Evolutionary conservation across 2,113 vertebrate genomes (phyloP).

Genomic region (Anoplopoma fimbria): DNA sequence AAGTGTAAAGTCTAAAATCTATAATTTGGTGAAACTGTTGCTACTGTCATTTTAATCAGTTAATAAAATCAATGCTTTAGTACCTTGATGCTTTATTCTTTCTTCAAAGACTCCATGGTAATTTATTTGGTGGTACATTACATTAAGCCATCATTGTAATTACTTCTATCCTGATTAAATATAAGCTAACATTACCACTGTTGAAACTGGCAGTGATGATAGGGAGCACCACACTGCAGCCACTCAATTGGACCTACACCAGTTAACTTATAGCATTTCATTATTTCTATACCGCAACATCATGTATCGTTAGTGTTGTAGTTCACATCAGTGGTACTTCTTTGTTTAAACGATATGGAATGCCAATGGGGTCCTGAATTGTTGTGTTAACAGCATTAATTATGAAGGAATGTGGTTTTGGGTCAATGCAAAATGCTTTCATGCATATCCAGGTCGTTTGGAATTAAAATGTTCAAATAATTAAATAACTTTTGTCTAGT

Average conservation of each 20-base stretch:
- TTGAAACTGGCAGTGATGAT: background rate
- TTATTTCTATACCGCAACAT: background rate
- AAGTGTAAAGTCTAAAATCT: constrained; percentile 17
- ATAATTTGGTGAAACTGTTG: constrained; percentile 2
- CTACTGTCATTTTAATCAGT: background rate
- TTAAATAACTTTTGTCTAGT: too few relatives aligned
- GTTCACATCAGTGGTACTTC: background rate
- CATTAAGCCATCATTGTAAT: background rate
- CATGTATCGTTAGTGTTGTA: background rate
- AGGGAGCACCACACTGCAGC: background rate
- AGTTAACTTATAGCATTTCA: background rate
- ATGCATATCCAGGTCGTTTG: background rate
- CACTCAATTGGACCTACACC: background rate
- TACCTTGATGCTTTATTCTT: background rate
- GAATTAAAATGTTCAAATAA: constrained; percentile 8
- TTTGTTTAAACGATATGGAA: constrained; percentile 8
- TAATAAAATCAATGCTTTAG: background rate
- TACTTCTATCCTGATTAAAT: background rate
- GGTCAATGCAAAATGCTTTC: background rate
- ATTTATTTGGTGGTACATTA: constrained; percentile 11
- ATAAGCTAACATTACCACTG: background rate
- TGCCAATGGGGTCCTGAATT: background rate
- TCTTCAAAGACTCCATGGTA: background rate
- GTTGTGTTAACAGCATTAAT: constrained; percentile 23
- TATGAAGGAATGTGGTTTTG: constrained; percentile 23